Conservation (phyloP, 2,888 invertebrate genomes). For the Cerastis rubricosa region DNA sequence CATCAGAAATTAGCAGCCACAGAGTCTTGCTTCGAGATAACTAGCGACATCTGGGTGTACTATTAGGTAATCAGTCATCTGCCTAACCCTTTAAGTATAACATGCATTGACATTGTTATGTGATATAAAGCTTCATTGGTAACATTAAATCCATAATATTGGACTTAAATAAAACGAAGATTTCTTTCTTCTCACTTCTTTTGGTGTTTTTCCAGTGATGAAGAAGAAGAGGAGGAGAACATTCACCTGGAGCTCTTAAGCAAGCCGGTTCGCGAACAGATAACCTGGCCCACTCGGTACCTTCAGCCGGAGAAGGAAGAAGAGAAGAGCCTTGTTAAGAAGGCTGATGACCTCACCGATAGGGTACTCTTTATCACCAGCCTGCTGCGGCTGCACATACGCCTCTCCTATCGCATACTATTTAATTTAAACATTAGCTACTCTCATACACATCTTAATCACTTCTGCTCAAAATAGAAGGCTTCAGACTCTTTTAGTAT, state of each 20-base stretch:
- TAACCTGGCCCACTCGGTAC: constrained; percentile 86
- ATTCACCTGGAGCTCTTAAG: constrained; percentile 81
- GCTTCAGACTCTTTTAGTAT: not conserved
- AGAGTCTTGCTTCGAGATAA: not conserved
- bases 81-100: not conserved
- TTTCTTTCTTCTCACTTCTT: not conserved
- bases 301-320: constrained; percentile 87
- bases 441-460: not conserved
- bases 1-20: not conserved
- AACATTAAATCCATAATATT: not conserved
- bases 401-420: too few relatives aligned
- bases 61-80: not conserved
- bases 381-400: not conserved
- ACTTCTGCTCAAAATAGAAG: not conserved
- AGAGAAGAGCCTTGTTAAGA: constrained; percentile 86
- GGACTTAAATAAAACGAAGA: not conserved
- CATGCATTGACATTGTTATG: not conserved
- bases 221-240: constrained; percentile 77
- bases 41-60: not conserved
- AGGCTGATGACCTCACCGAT: constrained; percentile 87
- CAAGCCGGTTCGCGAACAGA: constrained; percentile 85
- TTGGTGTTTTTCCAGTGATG: constrained; percentile 66
- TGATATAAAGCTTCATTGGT: not conserved
- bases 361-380: constrained; percentile 72
- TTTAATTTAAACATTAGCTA: not conserved